These are phyloP conservation scores for Tauraco erythrolophus DNA, from an alignment of 2,113 vertebrate genomes.

Conservation along the genomic window DNA sequence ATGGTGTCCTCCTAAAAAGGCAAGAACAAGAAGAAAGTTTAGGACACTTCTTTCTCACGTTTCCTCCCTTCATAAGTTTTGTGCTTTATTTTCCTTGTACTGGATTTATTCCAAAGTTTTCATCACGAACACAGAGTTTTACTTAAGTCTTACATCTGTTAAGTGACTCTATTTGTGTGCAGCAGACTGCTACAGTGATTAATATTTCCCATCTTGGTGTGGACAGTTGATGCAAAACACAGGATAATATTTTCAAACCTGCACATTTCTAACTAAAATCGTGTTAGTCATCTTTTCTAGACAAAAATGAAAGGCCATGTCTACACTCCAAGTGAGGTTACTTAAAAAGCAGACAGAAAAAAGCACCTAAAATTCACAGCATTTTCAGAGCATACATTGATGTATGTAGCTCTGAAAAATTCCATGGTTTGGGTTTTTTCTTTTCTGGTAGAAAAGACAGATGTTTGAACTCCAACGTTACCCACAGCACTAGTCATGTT, in stretches of 20 bases:
- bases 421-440: background rate
- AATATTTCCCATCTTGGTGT: constrained; percentile 27
- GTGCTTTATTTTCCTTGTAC: background rate
- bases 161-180: constrained; percentile 28
- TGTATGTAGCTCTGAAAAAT: constrained; percentile 16
- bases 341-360: constrained; percentile 41
- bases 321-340: background rate
- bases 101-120: background rate
- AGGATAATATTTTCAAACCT: constrained; percentile 19
- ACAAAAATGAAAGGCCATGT: constrained; percentile 12
- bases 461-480: background rate
- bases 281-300: constrained; percentile 37
- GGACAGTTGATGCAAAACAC: constrained; percentile 28
- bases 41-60: background rate
- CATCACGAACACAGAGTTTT: background rate
- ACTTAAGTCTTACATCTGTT: background rate
- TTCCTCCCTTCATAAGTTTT: background rate
- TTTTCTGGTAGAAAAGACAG: constrained; percentile 7
- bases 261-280: background rate
- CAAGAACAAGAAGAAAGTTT: background rate
- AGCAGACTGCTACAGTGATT: background rate
- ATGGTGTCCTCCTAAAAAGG: background rate
- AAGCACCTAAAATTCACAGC: background rate
- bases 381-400: background rate
- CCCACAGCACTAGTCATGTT: constrained; percentile 4